Evolutionary conservation across 2,797 vertebrate genomes (phyloP).

Genomic region (Bovichtus variegatus): DNA sequence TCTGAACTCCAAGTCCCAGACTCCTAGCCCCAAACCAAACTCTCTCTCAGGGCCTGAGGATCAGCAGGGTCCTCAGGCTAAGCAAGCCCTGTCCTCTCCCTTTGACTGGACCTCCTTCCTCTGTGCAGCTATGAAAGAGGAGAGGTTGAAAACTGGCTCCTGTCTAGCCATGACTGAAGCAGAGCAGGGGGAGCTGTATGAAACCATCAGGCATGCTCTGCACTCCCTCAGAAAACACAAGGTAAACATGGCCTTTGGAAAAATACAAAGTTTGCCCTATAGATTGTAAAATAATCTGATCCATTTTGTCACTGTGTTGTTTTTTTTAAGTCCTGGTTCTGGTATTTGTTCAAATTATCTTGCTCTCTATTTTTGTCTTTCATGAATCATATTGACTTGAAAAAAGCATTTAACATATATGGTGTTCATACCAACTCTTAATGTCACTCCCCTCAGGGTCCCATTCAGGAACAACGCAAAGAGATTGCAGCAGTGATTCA

Average conservation of each 20-base stretch:
- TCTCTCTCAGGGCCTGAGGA: conserved; percentile 90
- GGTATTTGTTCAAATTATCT: not conserved
- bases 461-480: conserved; percentile 96
- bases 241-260: conserved; percentile 77
- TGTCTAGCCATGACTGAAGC: conserved; percentile 96
- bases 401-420: conserved; percentile 9
- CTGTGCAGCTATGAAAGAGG: conserved; percentile 93
- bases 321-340: not conserved
- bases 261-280: not conserved
- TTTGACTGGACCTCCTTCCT: conserved; percentile 95
- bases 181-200: conserved; percentile 96
- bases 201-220: conserved; percentile 95
- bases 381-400: not conserved
- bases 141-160: conserved; percentile 89
- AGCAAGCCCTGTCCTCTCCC: conserved; percentile 89
- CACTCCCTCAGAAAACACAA: conserved; percentile 98
- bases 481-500: conserved; percentile 97
- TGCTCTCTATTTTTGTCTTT: not conserved
- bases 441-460: conserved; percentile 72
- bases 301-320: not conserved
- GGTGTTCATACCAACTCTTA: conserved; percentile 13
- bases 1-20: conserved; percentile 89
- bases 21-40: conserved; percentile 90
- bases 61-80: conserved; percentile 90
- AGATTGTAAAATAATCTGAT: not conserved